Base-by-base conservation (phyloP, 2,888 invertebrate species). In the Drosophila antonietae region DNA sequence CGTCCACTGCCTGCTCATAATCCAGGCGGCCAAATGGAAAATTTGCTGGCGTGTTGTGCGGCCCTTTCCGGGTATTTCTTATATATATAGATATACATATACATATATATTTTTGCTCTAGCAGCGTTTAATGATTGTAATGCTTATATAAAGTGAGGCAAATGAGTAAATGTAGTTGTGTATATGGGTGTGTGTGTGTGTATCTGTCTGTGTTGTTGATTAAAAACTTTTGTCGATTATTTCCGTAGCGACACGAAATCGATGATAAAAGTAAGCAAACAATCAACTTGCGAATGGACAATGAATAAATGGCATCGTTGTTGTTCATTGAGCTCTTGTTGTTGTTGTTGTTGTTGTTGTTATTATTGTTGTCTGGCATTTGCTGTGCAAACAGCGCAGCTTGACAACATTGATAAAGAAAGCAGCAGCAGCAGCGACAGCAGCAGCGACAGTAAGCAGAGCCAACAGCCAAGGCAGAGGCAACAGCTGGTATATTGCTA, bases 231-330 rank as follows among this genome's bases (percentile, higher is more conserved):
- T 78, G 73, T 79, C 79, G 82, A 79, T 84, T 84, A 84, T 79
- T 87, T 90, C 74, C 80, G 70, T 44, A 62, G 80, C 47, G 59
- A 69, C 76, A 63, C 58, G 69, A 88, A 86, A 88, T 90, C 89
- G 89, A 90, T 86, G 87, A 86, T 77, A 89, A 75, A 79, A 90
- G 79, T 90, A 86, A 79, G 89, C 79, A 90, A 90, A 90, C 86
- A 86, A 88, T 83, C 84, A 86, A 81, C 74, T 66, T 52, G 63
- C 61, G 52, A 64, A 78, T 65, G 75, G 70, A 81, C 82, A 79
- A 71, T 74, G 75, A 71, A 62, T 71, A 65, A 73, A 79, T 66
- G 73, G 63, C 75, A 63, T 51, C 59, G 66, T 69, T 51, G 66
- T 41, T 46, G 44, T 53, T 28, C 35, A 18, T 41, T n/a, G 41